phyloP scores from a whole-genome alignment of 2,888 invertebrate genomes.

The Ochlodes sylvanus region DNA sequence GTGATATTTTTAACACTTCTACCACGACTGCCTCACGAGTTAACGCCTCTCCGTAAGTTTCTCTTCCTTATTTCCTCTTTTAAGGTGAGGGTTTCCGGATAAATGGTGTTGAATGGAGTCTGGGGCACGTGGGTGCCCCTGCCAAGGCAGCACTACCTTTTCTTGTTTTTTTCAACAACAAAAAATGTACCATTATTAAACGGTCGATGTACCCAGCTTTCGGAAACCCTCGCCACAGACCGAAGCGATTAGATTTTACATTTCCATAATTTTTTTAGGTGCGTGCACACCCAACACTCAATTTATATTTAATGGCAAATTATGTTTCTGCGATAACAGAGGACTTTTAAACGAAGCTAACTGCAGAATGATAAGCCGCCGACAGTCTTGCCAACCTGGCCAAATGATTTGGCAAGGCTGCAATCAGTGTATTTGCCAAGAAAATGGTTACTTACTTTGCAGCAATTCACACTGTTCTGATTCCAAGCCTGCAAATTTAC shows the following conservation, averaged over 20 bases:
- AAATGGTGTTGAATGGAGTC: too few species aligned
- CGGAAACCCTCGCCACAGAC: not conserved
- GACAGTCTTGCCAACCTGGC: slow-evolving; percentile 62
- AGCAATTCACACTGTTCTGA: slow-evolving; percentile 57
- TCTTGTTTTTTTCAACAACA: too few species aligned
- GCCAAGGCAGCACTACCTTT: too few species aligned
- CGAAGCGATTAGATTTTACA: not conserved
- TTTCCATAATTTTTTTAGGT: slow-evolving; percentile 50
- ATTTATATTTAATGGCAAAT: slow-evolving; percentile 60
- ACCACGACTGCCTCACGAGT: slow-evolving; percentile 51
- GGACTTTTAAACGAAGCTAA: slow-evolving; percentile 63
- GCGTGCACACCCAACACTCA: slow-evolving; percentile 70
- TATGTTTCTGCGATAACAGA: slow-evolving; percentile 63
- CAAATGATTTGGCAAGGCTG: slow-evolving; percentile 69
- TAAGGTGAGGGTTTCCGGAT: too few species aligned
- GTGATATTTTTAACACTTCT: slow-evolving; percentile 60
- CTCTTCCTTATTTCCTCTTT: not conserved
- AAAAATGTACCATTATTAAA: too few species aligned
- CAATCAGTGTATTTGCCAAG: slow-evolving; percentile 69
- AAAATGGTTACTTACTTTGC: slow-evolving; percentile 63
- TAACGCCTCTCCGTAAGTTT: slow-evolving; percentile 58
- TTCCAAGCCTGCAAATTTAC: slow-evolving; percentile 20
- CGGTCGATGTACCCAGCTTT: too few species aligned
- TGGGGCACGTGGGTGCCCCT: too few species aligned
- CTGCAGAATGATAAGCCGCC: slow-evolving; percentile 56